Percentiles rank a stretch among this genome's conserved stretches.
phyloP scores from a whole-genome alignment of 2,797 vertebrate genomes.

The Epinephelus coioides region DNA sequence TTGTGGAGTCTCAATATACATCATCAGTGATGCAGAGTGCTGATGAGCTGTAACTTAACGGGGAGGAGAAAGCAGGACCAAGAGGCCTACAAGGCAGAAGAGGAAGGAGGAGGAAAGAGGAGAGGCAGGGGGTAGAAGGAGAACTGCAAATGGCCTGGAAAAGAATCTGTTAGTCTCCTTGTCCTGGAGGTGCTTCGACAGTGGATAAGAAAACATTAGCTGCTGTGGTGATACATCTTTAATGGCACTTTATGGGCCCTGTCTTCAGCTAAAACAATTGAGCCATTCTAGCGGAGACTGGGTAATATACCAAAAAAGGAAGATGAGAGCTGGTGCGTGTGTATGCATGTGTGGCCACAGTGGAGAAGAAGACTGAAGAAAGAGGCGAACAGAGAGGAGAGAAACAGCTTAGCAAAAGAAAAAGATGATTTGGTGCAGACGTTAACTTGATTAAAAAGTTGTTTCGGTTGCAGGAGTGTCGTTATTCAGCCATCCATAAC shows the following conservation, averaged over 20 bases:
- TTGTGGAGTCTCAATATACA: conserved; percentile 19
- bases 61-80: background rate
- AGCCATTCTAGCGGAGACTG: conserved; percentile 50
- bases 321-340: conserved; percentile 24
- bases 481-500: conserved; percentile 69
- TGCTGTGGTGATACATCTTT: conserved; percentile 71
- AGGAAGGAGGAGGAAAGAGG: conserved; percentile 1
- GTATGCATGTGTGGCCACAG: conserved; percentile 23
- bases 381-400: background rate
- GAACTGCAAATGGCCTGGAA: conserved; percentile 73
- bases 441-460: conserved; percentile 72
- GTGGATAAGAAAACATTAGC: conserved; percentile 73
- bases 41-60: conserved; percentile 52
- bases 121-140: conserved; percentile 32
- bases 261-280: conserved; percentile 72
- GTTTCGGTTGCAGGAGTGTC: conserved; percentile 62
- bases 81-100: background rate
- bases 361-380: conserved; percentile 25
- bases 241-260: conserved; percentile 67
- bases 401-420: conserved; percentile 38
- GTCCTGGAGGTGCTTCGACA: conserved; percentile 64
- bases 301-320: conserved; percentile 56
- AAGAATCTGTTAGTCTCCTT: conserved; percentile 65
- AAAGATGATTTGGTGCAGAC: conserved; percentile 52
- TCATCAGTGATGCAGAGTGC: conserved; percentile 16